Evolutionary conservation across 2,113 vertebrate genomes (phyloP), one percentile per base, ranked within the genome.

Genomic region (Nyctibius bracteatus): DNA sequence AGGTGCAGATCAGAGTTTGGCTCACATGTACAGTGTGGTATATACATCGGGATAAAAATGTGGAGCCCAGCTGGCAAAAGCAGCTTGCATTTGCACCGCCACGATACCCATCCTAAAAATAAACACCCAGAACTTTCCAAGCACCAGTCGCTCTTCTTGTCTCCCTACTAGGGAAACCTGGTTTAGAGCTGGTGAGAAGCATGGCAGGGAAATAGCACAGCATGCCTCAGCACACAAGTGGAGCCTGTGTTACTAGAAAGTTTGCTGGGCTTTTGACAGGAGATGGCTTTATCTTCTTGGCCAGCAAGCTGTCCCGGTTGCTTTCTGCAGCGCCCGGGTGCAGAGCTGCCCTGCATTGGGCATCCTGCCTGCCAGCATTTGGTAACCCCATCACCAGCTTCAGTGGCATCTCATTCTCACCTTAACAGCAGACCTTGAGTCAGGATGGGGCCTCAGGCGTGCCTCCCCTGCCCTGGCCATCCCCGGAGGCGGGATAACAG

Each of bases 1-100:
- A 54, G 1, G 3, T 55, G 65, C 87, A 55, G 31, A 72, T 43
- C 22, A 49, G 37, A 33, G 63, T 46, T 70, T 88, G 52, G 55
- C 82, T 81, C 51, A 51, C 25, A 15, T 0, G 0, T 44, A 41
- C 23, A 41, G 31, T 3, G 1, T 3, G 1, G 44, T 14, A n/a
- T 4, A 57, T 28, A 79, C 43, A 52, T 33, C 5, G 18, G 39
- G 47, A 78, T 70, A 59, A 33, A 90, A 86, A 90, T 17, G 65
- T 24, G 52, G 51, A 88, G 68, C 63, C 31, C 68, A 86, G 55
- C 44, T 66, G 73, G 51, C 70, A 61, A 86, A 91, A 91, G 31
- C 30, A 81, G 44, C 22, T 51, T 66, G 62, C 70, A 57, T 90
- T 74, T 87, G 37, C 52, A 81, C 37, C 59, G 39, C 39, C 35